Evolutionary conservation across 2,888 invertebrate genomes (phyloP).

Genomic region (Brachycybe producta): DNA sequence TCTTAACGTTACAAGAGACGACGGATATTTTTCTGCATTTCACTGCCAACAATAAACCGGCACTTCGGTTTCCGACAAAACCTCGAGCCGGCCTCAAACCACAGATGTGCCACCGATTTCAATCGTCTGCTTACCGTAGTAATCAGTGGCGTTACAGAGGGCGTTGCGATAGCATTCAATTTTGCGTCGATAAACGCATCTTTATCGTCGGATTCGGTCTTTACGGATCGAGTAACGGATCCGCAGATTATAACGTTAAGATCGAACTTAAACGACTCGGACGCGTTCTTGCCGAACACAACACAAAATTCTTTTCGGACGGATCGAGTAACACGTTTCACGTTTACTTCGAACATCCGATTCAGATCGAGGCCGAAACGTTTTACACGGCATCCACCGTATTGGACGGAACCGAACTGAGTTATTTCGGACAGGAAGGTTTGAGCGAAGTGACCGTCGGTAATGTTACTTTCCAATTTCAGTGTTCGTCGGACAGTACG

Average conservation of each 20-base stretch:
- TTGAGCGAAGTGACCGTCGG: conserved; percentile 87
- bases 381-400: conserved; percentile 94
- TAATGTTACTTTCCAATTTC: conserved; percentile 90
- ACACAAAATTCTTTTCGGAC: conserved; percentile 88
- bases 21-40: conserved; percentile 91
- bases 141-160: conserved; percentile 97
- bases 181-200: conserved; percentile 86
- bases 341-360: conserved; percentile 62
- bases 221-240: conserved; percentile 90
- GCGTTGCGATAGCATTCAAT: conserved; percentile 91
- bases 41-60: conserved; percentile 76
- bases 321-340: conserved; percentile 93
- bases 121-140: conserved; percentile 88
- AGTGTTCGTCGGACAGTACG: conserved; percentile 92
- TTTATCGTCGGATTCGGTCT: conserved; percentile 92
- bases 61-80: conserved; percentile 66
- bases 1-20: conserved; percentile 81
- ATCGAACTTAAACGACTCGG: conserved; percentile 86
- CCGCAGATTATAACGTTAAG: conserved; percentile 86
- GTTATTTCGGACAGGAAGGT: conserved; percentile 95
- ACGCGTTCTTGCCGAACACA: conserved; percentile 72
- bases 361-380: conserved; percentile 81
- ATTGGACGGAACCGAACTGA: conserved; percentile 81
- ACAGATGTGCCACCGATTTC: conserved; percentile 88
- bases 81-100: conserved; percentile 76